Evolutionary conservation across 2,797 vertebrate genomes (phyloP), one percentile per base, ranked within the genome.

Genomic region (Enoplosus armatus): DNA sequence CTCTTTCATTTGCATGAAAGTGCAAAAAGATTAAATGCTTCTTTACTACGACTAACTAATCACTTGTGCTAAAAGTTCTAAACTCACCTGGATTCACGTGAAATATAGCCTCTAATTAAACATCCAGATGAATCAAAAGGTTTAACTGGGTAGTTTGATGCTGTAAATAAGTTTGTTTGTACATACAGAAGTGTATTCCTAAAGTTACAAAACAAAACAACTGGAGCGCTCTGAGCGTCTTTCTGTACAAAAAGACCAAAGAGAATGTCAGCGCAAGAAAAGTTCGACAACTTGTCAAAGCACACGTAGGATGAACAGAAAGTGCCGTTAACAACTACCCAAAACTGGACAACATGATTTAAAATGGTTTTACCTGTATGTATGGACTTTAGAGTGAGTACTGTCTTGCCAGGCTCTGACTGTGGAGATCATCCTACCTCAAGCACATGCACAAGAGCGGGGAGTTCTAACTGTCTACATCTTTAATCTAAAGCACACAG

Each of bases 1-100:
- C 16, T 62, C 27, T 27, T 53, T 62, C 4, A 27, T 56, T 48
- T 65, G 27, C 22, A 35, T 12, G 6, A 33, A 68, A 65, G 22
- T 35, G 47, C 48, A 27, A 48, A 65, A 66, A 33, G 8, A 55
- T 56, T 16, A 65, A 72, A 72, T 41, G 29, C 56, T 43, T 71
- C 11, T 74, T 71, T 22, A 26, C 39, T 54, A 58, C 8, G 43
- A 35, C 63, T n/a, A 26, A 20, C 15, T 56, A 6, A 45, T 31
- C 16, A 50, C 5, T 45, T 39, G 15, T 27, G 8, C 15, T n/a
- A 41, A 71, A 45, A 29, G 14, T 16, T 47, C 18, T 24, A 18
- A 68, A 69, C 20, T 33, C 18, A 50, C 63, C 16, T 59, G 2
- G 10, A 58, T 26, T 61, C 12, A 50, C 29, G 27, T 51, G n/a